Evolutionary conservation across 2,888 invertebrate genomes (phyloP), one percentile per base, ranked within the genome.

Genomic region (Bibio marci): DNA sequence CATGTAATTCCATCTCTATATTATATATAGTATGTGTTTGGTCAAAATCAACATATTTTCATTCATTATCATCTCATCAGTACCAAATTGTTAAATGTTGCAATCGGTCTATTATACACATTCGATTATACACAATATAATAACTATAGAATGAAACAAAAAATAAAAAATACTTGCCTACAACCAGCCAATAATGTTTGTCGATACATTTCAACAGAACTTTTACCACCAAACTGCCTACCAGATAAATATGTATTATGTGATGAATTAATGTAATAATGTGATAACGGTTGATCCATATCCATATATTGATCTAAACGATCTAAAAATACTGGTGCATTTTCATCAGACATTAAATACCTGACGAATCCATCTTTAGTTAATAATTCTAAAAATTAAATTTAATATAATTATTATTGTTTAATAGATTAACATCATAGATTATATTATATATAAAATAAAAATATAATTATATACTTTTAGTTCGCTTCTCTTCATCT

Each of bases 311-410:
- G 83, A 58, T 95, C 95, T 49, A 97, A 67, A n/a, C 95, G 73
- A 64, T 98, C 98, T 48, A 98, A 70, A 65, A 98, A 98, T 46
- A 99, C 97, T 0, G 98, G 97, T 0, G 97, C 94, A 66, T 99
- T 99, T 65, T 99, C 98, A 61, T 99, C 98, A 0, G 97, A 97
- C 94, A 99, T 98, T 48, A 98, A 73, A 67, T 97, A 98, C 43
- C 95, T 80, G 63, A 95, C 91, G 49, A 98, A 76, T 28, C 97
- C 97, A 62, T 97, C 95, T 61, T 94, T 81, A 43, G 87, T 86
- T 48, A 97, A 66, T 59, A 78, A 73, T 59, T 76, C 83, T 85
- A 62, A 30, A 17, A 39, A 17, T 25, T 17, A 13, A 31, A 33
- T 6, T 30, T 38, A n/a, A 26, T n/a, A n/a, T n/a, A n/a, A n/a